These are phyloP conservation scores for Choristoneura rosaceana DNA, from an alignment of 2,888 invertebrate genomes.

Conservation along the genomic window DNA sequence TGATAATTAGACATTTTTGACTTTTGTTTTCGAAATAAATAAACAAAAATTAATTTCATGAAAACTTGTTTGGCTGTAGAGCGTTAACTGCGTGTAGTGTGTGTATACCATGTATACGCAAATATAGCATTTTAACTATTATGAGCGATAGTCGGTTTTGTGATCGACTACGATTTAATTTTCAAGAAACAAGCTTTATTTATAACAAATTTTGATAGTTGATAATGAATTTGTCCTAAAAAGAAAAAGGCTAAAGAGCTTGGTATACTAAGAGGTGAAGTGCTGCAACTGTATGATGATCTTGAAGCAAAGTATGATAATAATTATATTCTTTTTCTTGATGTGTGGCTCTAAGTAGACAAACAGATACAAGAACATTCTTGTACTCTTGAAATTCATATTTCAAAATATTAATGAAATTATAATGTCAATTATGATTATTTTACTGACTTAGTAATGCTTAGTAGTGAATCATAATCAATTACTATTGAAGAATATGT, in stretches of 20 bases:
- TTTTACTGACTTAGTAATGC: conserved; percentile 3
- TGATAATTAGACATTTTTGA: too few relatives aligned
- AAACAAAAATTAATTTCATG: background rate
- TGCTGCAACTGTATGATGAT: conserved; percentile 3
- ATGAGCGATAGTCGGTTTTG: background rate
- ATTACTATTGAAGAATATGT: conserved; percentile 12
- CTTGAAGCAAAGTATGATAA: background rate
- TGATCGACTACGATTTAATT: background rate
- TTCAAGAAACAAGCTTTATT: background rate
- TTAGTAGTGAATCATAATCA: conserved; percentile 18
- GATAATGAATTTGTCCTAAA: conserved; percentile 29
- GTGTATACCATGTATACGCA: too few relatives aligned
- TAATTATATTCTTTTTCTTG: background rate
- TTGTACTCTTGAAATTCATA: background rate
- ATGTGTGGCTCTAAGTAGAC: background rate
- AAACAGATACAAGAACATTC: background rate
- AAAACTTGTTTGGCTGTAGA: too few relatives aligned
- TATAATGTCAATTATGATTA: conserved; percentile 35
- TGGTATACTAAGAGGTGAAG: background rate
- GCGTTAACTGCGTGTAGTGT: too few relatives aligned
- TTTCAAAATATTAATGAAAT: conserved; percentile 11
- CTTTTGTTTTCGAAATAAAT: background rate
- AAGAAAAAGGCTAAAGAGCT: background rate
- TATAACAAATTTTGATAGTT: conserved; percentile 4
- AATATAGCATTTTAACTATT: too few relatives aligned